These are phyloP conservation scores for Pygmarrhopalites habei DNA, from an alignment of 1,140 invertebrate genomes.

Conservation along the genomic window DNA sequence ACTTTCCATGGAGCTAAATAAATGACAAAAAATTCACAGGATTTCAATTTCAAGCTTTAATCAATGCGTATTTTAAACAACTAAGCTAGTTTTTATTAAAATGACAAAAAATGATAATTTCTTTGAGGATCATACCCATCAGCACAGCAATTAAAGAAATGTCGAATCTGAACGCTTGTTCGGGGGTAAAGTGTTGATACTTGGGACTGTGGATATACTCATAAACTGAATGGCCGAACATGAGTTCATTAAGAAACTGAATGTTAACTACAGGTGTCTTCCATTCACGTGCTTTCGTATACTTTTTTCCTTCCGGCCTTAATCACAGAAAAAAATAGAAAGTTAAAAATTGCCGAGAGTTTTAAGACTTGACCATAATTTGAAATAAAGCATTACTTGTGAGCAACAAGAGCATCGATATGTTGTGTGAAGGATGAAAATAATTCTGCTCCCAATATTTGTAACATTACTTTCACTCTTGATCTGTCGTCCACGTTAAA, in stretches of 20 bases:
- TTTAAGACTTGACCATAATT: no score
- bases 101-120: no score
- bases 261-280: conserved; percentile 74
- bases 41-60: no score
- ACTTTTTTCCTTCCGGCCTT: conserved; percentile 81
- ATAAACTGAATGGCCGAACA: conserved; percentile 73
- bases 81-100: no score
- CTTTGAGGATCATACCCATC: no score
- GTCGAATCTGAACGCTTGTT: conserved; percentile 77
- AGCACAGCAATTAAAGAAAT: conserved; percentile 75
- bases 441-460: conserved; percentile 74
- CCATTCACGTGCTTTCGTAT: conserved; percentile 83
- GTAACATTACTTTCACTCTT: conserved; percentile 75
- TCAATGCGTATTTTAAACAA: no score
- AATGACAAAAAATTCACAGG: no score
- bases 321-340: no score
- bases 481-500: conserved; percentile 75
- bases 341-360: no score
- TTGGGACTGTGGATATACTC: conserved; percentile 72
- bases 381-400: no score
- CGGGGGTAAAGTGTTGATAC: conserved; percentile 77
- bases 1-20: conserved; percentile 78
- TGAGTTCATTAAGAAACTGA: conserved; percentile 86
- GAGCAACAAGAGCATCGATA: conserved; percentile 53
- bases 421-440: conserved; percentile 56